Base-by-base conservation (phyloP, 1,140 invertebrate genomes). In the Hirudo medicinalis region DNA sequence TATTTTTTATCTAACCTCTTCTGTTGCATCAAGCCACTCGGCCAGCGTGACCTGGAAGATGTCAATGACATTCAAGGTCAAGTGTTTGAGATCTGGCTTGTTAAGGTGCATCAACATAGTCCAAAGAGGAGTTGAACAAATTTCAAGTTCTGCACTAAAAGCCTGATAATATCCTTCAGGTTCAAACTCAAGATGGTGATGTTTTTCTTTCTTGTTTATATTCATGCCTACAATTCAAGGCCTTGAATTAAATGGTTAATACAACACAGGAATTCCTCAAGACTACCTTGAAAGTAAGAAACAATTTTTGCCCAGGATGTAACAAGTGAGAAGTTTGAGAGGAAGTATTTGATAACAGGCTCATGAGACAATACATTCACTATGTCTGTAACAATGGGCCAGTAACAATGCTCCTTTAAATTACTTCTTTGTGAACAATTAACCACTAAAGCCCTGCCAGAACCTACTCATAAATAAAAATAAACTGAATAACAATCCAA, bases 111-210 rank as follows among this genome's bases (percentile, higher is more conserved):
- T 89, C 36, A 96, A 88, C 40, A 97, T 85, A 5, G 91, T 91
- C 93, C 93, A 97, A 92, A 97, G 94, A 1, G 93, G 92, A 82
- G 94, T 94, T 1, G 93, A 91, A 77, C 91, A 92, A 13, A 92
- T 92, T 83, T 97, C 94, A 73, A 97, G 83, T 84, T 97, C 94
- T 70, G 93, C 93, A 71, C 91, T 92, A 83, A 96, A 97, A 0
- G 94, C 92, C 63, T 92, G 91, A 83, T 96, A 96, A 83, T 97
- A 97, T 0, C 91, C 93, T 72, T 92, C 92, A 20, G 92, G 91
- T 80, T 97, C 94, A 83, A 92, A 96, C 85, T 97, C 93, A n/a
- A 96, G 88, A 82, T 96, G 93, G 67, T 91, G 88, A 76, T 85
- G 88, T 68, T 92, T 83, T 81, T 96, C 92, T 74, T 91, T 86